Percentiles rank a stretch among this genome's conserved stretches.
Conservation (phyloP, 2,797 vertebrate genomes). For the Sitta carolinensis region DNA sequence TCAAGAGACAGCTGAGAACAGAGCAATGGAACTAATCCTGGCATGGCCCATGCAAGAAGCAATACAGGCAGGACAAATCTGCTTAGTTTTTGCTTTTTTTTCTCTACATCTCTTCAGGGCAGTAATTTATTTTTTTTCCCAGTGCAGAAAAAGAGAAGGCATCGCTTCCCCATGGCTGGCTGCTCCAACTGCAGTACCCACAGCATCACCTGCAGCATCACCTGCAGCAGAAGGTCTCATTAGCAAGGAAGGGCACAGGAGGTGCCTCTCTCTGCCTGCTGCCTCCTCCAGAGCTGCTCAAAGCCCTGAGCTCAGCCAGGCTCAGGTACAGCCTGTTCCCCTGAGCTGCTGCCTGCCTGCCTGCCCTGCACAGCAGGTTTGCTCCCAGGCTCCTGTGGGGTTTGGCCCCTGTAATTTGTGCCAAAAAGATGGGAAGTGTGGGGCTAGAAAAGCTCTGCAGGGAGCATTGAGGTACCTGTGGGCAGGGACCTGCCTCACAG, state of each 20-base stretch:
- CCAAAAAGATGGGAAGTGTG: neutral
- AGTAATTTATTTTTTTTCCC: neutral
- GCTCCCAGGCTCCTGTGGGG: neutral
- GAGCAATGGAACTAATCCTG: neutral
- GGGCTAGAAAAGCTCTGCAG: neutral
- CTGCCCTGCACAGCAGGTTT: neutral
- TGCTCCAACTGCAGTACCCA: neutral
- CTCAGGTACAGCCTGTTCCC: neutral
- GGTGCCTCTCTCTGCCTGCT: neutral
- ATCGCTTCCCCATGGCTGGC: fast-evolving
- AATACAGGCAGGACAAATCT: neutral
- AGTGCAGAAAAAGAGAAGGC: neutral
- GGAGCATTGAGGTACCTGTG: neutral
- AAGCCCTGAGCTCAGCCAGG: neutral
- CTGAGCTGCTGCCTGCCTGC: neutral
- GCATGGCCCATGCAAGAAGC: neutral
- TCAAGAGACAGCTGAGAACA: neutral
- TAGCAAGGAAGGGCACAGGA: neutral
- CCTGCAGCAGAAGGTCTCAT: neutral
- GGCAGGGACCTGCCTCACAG: neutral
- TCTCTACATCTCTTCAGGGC: neutral
- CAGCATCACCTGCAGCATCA: neutral
- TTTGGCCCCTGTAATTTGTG: neutral
- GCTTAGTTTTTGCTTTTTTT: no score
- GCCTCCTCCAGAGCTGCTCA: neutral